Percentiles rank a stretch among this genome's conserved stretches.
phyloP scores from a whole-genome alignment of 2,888 invertebrate species.

The Diadegma fenestrale region DNA sequence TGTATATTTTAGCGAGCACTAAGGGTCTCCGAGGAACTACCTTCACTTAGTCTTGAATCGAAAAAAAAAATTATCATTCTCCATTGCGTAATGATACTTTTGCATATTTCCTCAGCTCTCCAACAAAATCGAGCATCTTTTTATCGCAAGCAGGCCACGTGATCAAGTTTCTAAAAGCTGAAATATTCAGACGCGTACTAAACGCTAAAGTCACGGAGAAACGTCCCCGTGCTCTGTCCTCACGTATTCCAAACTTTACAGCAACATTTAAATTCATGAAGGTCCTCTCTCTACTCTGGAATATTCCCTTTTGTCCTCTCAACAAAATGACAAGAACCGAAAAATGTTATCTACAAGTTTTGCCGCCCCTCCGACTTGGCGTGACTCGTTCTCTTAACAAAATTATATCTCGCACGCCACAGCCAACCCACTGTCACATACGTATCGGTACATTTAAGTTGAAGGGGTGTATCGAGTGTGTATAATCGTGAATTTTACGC shows the following conservation, averaged over 20 bases:
- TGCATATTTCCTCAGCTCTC: background rate
- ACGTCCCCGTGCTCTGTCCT: background rate
- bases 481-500: slow-evolving; percentile 26
- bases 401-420: slow-evolving; percentile 23
- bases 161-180: background rate
- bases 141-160: background rate
- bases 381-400: slow-evolving; percentile 15
- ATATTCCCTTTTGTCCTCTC: background rate
- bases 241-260: background rate
- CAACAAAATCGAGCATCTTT: background rate
- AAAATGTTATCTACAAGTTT: background rate
- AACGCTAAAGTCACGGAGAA: background rate
- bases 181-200: background rate
- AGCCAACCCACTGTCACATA: background rate
- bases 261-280: background rate
- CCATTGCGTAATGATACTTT: background rate
- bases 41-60: slow-evolving; percentile 9
- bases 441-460: slow-evolving; percentile 10
- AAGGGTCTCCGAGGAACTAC: slow-evolving; percentile 3
- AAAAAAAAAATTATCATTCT: slow-evolving; percentile 3
- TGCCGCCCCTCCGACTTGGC: slow-evolving; percentile 12
- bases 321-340: background rate
- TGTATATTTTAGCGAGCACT: slow-evolving; percentile 13
- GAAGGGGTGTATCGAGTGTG: slow-evolving; percentile 32
- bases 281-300: background rate